A percentile compares a stretch with the other conserved stretches of the same genome.
Conservation (phyloP, 2,113 vertebrate genomes). For the Alethe castanea region DNA sequence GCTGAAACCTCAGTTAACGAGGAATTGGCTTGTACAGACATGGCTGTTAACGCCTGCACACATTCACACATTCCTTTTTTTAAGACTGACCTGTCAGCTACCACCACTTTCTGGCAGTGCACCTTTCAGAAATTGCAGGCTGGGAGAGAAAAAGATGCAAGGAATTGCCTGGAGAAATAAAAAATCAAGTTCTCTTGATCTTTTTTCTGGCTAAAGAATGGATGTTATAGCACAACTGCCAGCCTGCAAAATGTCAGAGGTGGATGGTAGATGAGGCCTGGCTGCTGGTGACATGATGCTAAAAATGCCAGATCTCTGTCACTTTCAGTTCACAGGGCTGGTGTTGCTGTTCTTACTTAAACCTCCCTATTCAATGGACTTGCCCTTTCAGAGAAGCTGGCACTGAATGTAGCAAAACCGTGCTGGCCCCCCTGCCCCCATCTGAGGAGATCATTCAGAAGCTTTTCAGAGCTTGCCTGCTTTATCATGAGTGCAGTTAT, state of each 20-base stretch:
- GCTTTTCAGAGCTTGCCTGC: background rate
- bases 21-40: background rate
- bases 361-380: background rate
- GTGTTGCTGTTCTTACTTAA: background rate
- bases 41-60: background rate
- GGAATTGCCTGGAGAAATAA: background rate
- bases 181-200: background rate
- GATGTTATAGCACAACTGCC: background rate
- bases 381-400: background rate
- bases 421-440: background rate
- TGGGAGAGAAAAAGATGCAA: background rate
- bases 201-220: background rate
- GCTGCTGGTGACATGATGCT: background rate
- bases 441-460: background rate
- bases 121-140: background rate
- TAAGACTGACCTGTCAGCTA: background rate
- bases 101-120: background rate
- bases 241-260: background rate
- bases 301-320: background rate
- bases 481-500: background rate
- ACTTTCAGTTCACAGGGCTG: background rate
- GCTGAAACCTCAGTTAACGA: background rate
- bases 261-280: background rate
- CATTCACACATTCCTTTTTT: background rate
- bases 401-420: background rate